These are phyloP conservation scores for Lampropteryx suffumata DNA, from an alignment of 2,888 invertebrate species.

Conservation along the genomic window DNA sequence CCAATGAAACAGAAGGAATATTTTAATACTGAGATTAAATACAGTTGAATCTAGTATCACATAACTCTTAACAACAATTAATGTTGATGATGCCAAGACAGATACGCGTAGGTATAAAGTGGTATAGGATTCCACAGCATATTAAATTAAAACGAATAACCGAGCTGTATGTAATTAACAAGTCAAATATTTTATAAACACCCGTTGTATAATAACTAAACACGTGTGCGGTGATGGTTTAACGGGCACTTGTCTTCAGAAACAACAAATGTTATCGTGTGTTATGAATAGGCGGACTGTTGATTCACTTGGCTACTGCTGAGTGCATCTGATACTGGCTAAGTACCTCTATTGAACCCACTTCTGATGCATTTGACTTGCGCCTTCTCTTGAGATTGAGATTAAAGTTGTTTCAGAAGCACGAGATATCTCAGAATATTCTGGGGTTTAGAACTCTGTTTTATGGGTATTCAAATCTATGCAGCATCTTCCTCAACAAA, in stretches of 20 bases:
- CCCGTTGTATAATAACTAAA: constrained; percentile 40
- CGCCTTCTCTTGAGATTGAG: constrained; percentile 9
- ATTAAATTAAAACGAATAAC: constrained; percentile 32
- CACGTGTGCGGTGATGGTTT: constrained; percentile 41
- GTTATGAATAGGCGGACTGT: constrained; percentile 44
- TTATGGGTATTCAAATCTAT: constrained; percentile 6
- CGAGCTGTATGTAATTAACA: constrained; percentile 40
- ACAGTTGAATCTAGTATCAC: too few species aligned
- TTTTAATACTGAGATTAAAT: too few species aligned
- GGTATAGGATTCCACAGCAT: constrained; percentile 21
- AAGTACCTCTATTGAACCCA: constrained; percentile 4
- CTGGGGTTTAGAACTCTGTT: constrained; percentile 5
- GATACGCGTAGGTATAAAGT: too few species aligned
- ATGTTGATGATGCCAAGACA: not conserved
- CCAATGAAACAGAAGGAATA: too few species aligned
- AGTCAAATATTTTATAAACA: constrained; percentile 56
- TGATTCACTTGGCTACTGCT: constrained; percentile 43
- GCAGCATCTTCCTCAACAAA: constrained; percentile 4
- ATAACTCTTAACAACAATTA: not conserved
- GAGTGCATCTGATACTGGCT: constrained; percentile 34
- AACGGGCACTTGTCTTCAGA: constrained; percentile 46
- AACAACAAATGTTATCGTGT: constrained; percentile 38
- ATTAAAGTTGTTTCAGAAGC: constrained; percentile 1
- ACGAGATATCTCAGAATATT: not conserved
- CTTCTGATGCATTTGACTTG: constrained; percentile 13